Evolutionary conservation across 2,113 vertebrate genomes (phyloP), one percentile per base, ranked within the genome.

Genomic region (Microcebus griseorufus): DNA sequence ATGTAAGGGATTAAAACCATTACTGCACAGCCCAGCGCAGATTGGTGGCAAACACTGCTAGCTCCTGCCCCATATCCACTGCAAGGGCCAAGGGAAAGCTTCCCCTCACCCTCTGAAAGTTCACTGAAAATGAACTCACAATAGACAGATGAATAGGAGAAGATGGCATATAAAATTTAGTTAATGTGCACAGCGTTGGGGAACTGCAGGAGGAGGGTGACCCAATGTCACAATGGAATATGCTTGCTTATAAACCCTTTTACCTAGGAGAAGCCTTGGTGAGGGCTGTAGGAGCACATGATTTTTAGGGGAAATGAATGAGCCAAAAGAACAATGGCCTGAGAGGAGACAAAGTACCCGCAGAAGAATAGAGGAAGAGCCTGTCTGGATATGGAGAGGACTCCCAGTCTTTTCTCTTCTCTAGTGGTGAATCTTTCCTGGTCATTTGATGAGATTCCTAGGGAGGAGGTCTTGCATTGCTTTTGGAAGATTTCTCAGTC

Each of bases 1-100:
- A 79, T 79, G 81, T 72, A 90, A 97, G 53, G 51, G 78, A 94
- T 92, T 88, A 53, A 73, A 78, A 72, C 82, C 73, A 32, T 97
- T 91, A 81, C 45, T 73, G 23, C 32, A 91, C 2, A 86, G 51
- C 51, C 65, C 82, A 37, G 42, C 42, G 37, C 81, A 97, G 93
- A 96, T 60, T 80, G 76, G 80, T 84, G 42, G 76, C 76, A 79
- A 95, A 82, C 17, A 73, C 53, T 29, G 48, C 22, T 79, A 70
- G 25, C 18, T 85, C 12, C 39, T 78, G 37, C 42, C 27, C 3
- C 25, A 17, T 51, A 55, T 45, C 8, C 48, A 88, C 13, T 80
- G 27, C 73, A 76, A 42, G 45, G 27, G 27, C 27, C 73, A 32
- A 76, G 45, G 27, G 73, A 76, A 42, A 76, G 16, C 42, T 76